Percentiles rank a stretch among this genome's conserved stretches.
phyloP scores from a whole-genome alignment of 2,888 invertebrate species.

The Aphidius colemani region DNA sequence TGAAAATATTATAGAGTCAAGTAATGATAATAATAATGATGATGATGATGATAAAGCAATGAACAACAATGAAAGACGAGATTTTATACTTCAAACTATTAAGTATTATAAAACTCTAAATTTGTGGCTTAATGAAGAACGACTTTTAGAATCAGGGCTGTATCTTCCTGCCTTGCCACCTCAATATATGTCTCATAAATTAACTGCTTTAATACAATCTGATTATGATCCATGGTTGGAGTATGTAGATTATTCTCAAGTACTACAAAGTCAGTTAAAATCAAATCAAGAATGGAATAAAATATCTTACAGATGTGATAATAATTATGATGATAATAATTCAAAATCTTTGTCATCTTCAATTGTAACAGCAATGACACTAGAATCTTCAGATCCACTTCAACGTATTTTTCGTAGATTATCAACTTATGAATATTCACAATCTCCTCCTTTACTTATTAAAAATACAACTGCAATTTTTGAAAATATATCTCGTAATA shows the following conservation, averaged over 20 bases:
- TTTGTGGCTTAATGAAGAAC: slow-evolving; percentile 80
- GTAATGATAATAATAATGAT: slow-evolving; percentile 52
- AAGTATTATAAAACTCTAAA: slow-evolving; percentile 67
- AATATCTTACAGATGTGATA: slow-evolving; percentile 56
- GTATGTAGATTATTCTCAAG: slow-evolving; percentile 66
- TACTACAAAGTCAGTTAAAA: slow-evolving; percentile 63
- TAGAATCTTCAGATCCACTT: slow-evolving; percentile 59
- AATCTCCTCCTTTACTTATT: slow-evolving; percentile 64
- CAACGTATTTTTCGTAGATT: slow-evolving; percentile 66
- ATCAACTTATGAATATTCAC: slow-evolving; percentile 69
- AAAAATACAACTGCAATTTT: slow-evolving; percentile 58
- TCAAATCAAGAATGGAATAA: slow-evolving; percentile 65
- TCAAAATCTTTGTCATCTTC: slow-evolving; percentile 11
- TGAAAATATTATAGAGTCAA: slow-evolving; percentile 60
- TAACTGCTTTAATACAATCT: slow-evolving; percentile 68
- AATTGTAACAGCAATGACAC: slow-evolving; percentile 37
- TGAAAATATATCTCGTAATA: slow-evolving; percentile 56
- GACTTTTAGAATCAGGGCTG: slow-evolving; percentile 70
- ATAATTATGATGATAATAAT: slow-evolving; percentile 52
- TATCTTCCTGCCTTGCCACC: slow-evolving; percentile 73
- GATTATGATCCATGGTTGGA: slow-evolving; percentile 71
- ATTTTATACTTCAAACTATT: slow-evolving; percentile 53
- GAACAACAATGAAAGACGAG: slow-evolving; percentile 53
- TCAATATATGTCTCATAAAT: slow-evolving; percentile 71
- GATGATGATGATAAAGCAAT: slow-evolving; percentile 53